These are phyloP conservation scores for Spermophilus dauricus DNA, from an alignment of 2,113 vertebrate genomes.

Conservation along the genomic window DNA sequence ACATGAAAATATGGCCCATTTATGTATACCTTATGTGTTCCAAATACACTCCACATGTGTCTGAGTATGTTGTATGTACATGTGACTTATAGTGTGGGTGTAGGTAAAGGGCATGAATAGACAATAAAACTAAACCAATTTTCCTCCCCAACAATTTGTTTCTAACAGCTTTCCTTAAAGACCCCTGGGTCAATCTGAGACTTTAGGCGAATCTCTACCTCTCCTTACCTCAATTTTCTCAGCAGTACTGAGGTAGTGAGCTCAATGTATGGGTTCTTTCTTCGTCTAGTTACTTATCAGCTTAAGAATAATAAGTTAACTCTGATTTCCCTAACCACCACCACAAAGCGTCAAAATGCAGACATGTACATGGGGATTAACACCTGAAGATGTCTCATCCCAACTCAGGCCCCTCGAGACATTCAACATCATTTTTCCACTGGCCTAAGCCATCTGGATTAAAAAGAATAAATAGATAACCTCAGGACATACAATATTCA, in stretches of 20 bases:
- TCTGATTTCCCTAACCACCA: not conserved
- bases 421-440: conserved; percentile 41
- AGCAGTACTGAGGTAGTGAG: not conserved
- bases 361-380: not conserved
- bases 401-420: not conserved
- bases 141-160: not conserved
- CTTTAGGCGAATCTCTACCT: not conserved
- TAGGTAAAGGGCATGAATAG: not conserved
- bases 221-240: conserved; percentile 8
- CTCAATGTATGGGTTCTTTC: not conserved
- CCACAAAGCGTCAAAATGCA: not conserved
- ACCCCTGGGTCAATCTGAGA: not conserved
- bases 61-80: not conserved
- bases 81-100: not conserved
- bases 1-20: not conserved
- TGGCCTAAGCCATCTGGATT: not conserved
- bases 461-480: not conserved
- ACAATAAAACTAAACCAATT: conserved; percentile 26
- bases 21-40: not conserved
- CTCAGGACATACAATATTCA: conserved; percentile 3
- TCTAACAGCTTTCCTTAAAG: conserved; percentile 23
- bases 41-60: not conserved
- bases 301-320: not conserved
- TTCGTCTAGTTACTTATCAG: conserved; percentile 25
- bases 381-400: not conserved